Conservation (phyloP, 2,888 invertebrate genomes). For the Agrotis segetum region DNA sequence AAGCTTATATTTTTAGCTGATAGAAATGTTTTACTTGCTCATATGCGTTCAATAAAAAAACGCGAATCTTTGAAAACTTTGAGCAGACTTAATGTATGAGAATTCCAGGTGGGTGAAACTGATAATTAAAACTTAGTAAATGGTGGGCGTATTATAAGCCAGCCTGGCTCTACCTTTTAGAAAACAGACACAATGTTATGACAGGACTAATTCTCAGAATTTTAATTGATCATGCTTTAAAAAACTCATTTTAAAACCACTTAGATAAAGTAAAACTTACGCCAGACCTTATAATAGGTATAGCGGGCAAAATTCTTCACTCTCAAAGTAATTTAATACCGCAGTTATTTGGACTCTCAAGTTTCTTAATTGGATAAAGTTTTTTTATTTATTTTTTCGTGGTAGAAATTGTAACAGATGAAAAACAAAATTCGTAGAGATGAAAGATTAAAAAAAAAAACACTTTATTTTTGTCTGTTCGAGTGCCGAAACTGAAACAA, state of each 20-base stretch:
- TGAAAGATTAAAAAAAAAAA: conserved; percentile 1
- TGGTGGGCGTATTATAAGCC: not conserved
- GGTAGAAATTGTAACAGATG: conserved; percentile 9
- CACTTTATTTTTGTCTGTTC: conserved; percentile 7
- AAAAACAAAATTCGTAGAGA: conserved; percentile 17
- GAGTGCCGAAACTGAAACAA: not conserved
- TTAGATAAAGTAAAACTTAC: conserved; percentile 14
- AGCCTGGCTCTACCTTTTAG: not conserved
- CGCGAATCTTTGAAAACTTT: not conserved
- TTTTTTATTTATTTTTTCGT: conserved; percentile 55
- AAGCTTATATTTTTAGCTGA: no score
- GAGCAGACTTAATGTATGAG: not conserved
- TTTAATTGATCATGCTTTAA: conserved; percentile 1
- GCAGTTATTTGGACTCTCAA: conserved; percentile 52
- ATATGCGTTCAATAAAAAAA: no score
- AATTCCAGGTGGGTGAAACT: not conserved
- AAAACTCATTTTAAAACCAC: conserved; percentile 15
- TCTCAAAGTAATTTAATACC: conserved; percentile 61
- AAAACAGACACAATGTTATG: not conserved
- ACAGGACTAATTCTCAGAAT: not conserved
- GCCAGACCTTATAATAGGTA: not conserved
- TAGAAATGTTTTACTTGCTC: no score
- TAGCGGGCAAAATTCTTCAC: conserved; percentile 20
- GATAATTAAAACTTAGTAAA: not conserved
- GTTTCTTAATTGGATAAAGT: conserved; percentile 56